Conservation (phyloP, 2,888 invertebrate genomes). For the Ariolimax columbianus region DNA sequence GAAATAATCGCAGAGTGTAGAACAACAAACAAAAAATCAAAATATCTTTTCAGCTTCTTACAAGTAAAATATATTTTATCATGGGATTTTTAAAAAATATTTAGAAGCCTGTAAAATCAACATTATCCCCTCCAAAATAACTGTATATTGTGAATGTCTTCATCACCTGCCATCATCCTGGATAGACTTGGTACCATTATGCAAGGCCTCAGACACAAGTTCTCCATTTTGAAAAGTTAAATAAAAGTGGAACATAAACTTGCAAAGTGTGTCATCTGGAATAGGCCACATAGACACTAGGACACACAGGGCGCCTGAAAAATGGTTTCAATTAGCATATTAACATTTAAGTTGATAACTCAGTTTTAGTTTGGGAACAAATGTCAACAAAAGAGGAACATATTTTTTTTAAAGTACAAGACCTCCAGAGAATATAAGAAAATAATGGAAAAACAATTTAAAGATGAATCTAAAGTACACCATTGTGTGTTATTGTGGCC, state of each 20-base stretch:
- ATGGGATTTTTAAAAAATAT: no score
- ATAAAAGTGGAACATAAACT: slow-evolving; percentile 75
- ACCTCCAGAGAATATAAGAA: no score
- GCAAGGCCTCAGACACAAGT: slow-evolving; percentile 65
- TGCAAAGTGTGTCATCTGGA: slow-evolving; percentile 67
- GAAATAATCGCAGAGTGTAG: no score
- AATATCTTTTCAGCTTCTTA: no score
- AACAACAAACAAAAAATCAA: no score
- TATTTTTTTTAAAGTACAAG: neutral
- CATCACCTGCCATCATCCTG: slow-evolving; percentile 68
- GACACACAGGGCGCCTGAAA: slow-evolving; percentile 75
- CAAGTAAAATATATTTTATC: no score
- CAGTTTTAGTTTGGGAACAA: neutral
- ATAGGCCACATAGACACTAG: slow-evolving; percentile 71
- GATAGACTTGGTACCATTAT: slow-evolving; percentile 60
- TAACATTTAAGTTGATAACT: neutral
- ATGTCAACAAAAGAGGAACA: neutral
- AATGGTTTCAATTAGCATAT: no score
- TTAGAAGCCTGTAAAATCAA: no score
- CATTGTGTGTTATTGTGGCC: no score
- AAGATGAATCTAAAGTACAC: no score
- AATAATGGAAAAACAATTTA: no score
- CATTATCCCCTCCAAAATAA: no score
- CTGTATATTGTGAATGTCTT: neutral
- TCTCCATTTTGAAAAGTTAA: slow-evolving; percentile 63